Percentiles rank a stretch among this genome's conserved stretches.
These are phyloP conservation scores for Eospalax fontanierii DNA, from an alignment of 2,797 vertebrate genomes.

Conservation along the genomic window DNA sequence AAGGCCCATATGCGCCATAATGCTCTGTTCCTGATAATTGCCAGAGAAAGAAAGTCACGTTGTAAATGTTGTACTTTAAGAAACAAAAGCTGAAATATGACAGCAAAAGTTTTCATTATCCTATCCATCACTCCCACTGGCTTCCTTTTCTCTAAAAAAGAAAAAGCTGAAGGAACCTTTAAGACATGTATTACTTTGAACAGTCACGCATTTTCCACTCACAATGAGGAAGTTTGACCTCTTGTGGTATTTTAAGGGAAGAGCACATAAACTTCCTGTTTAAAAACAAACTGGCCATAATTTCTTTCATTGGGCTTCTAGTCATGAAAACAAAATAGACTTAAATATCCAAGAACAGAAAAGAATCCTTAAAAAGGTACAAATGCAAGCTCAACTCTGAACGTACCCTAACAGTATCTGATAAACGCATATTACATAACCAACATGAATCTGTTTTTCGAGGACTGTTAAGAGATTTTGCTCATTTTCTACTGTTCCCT, in stretches of 20 bases:
- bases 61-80: slow-evolving; percentile 38
- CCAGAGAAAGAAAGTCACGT: slow-evolving; percentile 78
- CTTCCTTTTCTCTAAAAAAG: background rate
- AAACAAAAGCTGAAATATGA: slow-evolving; percentile 65
- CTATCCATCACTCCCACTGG: background rate
- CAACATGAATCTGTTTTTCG: background rate
- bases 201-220: background rate
- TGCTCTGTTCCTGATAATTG: slow-evolving; percentile 86
- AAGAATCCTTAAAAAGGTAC: background rate
- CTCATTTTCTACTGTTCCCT: background rate
- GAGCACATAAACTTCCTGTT: background rate
- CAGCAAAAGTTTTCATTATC: background rate
- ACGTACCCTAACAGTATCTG: background rate
- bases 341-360: slow-evolving; percentile 45
- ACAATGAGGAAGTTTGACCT: background rate
- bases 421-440: background rate
- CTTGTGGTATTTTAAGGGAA: background rate
- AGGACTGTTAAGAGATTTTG: background rate
- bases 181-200: background rate
- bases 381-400: background rate
- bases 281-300: background rate
- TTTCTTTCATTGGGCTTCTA: background rate
- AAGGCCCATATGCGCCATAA: slow-evolving; percentile 89
- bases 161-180: slow-evolving; percentile 5
- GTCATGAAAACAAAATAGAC: background rate